Evolutionary conservation across 1,140 invertebrate genomes (phyloP).

Genomic region (Gonioctena quinquepunctata): DNA sequence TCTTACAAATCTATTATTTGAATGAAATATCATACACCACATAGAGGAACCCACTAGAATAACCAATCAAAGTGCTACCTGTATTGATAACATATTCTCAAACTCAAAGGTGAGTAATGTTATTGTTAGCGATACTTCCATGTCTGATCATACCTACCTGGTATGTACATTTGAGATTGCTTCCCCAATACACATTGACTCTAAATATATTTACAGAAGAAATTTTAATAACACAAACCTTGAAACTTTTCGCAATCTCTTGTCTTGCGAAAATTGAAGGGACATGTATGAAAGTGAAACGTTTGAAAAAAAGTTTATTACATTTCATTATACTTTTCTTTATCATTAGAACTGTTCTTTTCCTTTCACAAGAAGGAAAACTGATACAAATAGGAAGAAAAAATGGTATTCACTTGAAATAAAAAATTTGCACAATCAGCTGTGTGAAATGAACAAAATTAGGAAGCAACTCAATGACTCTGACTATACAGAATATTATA

Average conservation of each 20-base stretch:
- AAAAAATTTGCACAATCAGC: background rate
- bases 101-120: background rate
- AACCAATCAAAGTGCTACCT: background rate
- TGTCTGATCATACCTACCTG: background rate
- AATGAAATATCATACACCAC: background rate
- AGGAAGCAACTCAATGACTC: no score
- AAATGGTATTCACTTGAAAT: background rate
- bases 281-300: background rate
- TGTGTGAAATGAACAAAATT: conserved; percentile 2
- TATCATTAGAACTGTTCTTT: background rate
- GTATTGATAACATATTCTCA: conserved; percentile 10
- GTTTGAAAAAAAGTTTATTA: background rate
- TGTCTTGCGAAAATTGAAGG: background rate
- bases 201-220: background rate
- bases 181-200: background rate
- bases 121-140: background rate
- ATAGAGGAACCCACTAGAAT: background rate
- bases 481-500: background rate
- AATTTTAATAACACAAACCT: background rate
- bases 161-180: background rate
- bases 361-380: background rate
- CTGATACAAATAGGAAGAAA: background rate
- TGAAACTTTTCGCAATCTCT: background rate
- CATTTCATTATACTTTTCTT: background rate
- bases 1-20: background rate